Evolutionary conservation across 2,797 vertebrate genomes (phyloP), one percentile per base, ranked within the genome.

Genomic region (Babyrousa celebensis): DNA sequence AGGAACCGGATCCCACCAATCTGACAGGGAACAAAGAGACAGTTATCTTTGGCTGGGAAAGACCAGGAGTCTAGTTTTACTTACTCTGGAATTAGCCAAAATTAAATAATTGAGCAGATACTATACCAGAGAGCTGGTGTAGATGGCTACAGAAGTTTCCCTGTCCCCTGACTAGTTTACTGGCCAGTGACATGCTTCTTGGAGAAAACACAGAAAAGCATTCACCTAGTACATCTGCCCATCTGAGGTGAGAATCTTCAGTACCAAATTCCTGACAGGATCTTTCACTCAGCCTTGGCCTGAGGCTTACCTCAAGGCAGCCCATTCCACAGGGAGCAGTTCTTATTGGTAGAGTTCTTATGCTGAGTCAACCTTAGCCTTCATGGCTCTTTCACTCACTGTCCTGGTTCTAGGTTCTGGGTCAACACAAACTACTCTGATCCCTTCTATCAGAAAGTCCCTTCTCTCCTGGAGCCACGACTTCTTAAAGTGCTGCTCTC

Each of bases 1-100:
- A 99, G 99, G 98, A 99, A 99, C 75, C 99, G 99, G 97, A 99
- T 99, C n/a, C 99, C 99, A 1, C 99, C 99, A 77, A 99, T 99
- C 99, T 99, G 98, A 94, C 93, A 60, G 97, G 29, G 21, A 12
- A 87, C 29, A 97, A 92, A 95, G 5, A 74, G 23, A 80, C 36
- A 80, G 48, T 86, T 21, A 70, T 97, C 54, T 95, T 52, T 83
- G 71, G 32, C 77, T 86, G 52, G 65, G 68, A 85, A 87, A 96
- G 48, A 84, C 52, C n/a, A 48, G 60, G 40, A 9, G 27, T 91
- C 70, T 43, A 43, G 70, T 52, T 92, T 78, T 25, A 93, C 12
- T 95, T 67, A 84, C 74, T 70, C 48, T 43, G 25, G 36, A 67
- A 89, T 54, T 25, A 80, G 36, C 74, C 1, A 89, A 43, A 93